These are phyloP conservation scores for Caradrina clavipalpis DNA, from an alignment of 2,888 invertebrate species.

Conservation along the genomic window DNA sequence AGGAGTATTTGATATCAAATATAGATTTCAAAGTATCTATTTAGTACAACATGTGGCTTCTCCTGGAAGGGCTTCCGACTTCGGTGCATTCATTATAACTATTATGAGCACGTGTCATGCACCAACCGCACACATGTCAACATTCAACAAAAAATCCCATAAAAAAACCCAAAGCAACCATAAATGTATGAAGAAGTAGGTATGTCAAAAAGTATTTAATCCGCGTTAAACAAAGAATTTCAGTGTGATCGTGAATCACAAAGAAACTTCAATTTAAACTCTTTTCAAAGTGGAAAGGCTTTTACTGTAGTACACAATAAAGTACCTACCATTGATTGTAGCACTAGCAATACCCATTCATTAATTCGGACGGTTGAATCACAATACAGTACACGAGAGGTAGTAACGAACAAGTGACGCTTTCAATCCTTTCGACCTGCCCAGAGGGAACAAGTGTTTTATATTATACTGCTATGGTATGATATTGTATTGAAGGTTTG, in stretches of 20 bases:
- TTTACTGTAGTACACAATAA: conserved; percentile 28
- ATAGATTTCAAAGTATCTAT: not conserved
- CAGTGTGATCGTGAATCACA: conserved; percentile 3
- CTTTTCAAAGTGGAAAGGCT: conserved; percentile 17
- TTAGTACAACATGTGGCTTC: conserved; percentile 39
- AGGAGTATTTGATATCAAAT: not conserved
- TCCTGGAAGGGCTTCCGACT: conserved; percentile 49
- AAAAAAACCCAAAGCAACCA: not conserved
- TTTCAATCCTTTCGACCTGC: conserved; percentile 66
- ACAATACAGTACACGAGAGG: conserved; percentile 75
- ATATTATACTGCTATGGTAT: conserved; percentile 2
- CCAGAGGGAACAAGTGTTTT: conserved; percentile 21
- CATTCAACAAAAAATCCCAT: conserved; percentile 31
- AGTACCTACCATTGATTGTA: conserved; percentile 58
- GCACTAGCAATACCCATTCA: conserved; percentile 69
- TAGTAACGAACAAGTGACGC: conserved; percentile 79
- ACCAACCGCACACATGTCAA: conserved; percentile 32
- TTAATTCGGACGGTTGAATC: conserved; percentile 77
- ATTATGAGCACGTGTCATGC: conserved; percentile 48
- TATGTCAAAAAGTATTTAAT: not conserved
- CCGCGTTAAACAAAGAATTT: not conserved
- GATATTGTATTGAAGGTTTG: conserved; percentile 21
- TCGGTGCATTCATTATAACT: conserved; percentile 38
- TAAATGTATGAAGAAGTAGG: too few relatives aligned
- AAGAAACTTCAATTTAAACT: conserved; percentile 11